Conservation (phyloP, 1,140 invertebrate species). For the Proctacanthus coquilletti region DNA sequence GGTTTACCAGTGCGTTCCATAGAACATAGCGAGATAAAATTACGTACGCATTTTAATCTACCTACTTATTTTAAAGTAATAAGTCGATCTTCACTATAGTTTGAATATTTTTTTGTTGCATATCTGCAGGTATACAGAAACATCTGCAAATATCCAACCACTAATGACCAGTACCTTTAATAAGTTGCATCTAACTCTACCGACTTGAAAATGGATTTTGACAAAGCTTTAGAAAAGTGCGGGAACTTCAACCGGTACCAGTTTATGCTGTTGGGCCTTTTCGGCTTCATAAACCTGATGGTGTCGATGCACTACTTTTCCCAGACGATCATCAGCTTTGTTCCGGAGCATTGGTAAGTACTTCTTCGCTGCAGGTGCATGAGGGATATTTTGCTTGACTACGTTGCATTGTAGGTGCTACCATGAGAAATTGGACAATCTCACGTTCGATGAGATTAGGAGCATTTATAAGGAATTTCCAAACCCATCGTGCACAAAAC, state of each 20-base stretch:
- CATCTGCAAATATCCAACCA: too few species aligned
- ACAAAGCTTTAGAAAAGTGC: conserved; percentile 19
- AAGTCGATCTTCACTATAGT: too few species aligned
- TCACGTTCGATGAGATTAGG: conserved; percentile 1
- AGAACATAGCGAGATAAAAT: too few species aligned
- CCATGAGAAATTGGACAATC: conserved; percentile 7
- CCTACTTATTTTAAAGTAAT: too few species aligned
- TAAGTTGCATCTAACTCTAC: too few species aligned
- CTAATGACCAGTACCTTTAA: too few species aligned
- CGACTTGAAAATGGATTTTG: conserved; percentile 9
- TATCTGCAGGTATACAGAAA: too few species aligned
- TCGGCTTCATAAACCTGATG: conserved; percentile 33
- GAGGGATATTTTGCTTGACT: too few species aligned
- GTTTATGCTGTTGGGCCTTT: conserved; percentile 33
- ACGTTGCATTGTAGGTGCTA: conserved; percentile 9
- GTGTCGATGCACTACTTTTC: conserved; percentile 34
- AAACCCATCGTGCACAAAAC: conserved; percentile 2
- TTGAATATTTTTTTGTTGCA: too few species aligned
- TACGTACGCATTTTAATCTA: too few species aligned
- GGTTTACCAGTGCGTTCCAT: too few species aligned
- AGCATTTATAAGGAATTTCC: not conserved
- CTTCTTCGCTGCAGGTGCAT: too few species aligned
- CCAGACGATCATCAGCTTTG: conserved; percentile 32
- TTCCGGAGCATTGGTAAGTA: conserved; percentile 27
- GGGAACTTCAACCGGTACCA: conserved; percentile 41